phyloP scores from a whole-genome alignment of 2,113 vertebrate species.

The Carettochelys insculpta region DNA sequence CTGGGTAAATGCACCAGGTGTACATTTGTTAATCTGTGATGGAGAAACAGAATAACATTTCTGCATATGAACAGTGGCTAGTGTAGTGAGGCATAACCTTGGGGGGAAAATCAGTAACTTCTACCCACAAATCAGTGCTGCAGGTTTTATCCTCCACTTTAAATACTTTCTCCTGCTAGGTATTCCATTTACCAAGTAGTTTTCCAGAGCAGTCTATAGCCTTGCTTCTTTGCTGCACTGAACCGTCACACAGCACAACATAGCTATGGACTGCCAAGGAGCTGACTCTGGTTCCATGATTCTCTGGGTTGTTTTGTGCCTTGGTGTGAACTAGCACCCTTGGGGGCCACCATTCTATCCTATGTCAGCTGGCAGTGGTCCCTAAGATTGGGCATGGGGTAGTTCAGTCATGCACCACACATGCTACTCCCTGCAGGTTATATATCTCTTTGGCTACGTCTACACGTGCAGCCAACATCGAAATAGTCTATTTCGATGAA shows the following conservation, averaged over 20 bases:
- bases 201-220: neutral
- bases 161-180: neutral
- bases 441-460: no score
- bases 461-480: no score
- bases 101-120: neutral
- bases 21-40: neutral
- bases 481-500: no score
- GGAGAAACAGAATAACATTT: neutral
- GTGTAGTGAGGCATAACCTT: neutral
- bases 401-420: neutral
- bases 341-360: neutral
- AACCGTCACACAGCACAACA: neutral
- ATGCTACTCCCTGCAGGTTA: neutral
- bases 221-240: neutral
- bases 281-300: neutral
- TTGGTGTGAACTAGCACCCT: neutral
- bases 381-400: neutral
- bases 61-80: neutral
- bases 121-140: neutral
- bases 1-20: neutral
- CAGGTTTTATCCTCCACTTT: neutral
- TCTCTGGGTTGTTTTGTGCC: neutral
- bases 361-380: conserved; percentile 2
- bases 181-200: neutral
- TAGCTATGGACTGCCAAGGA: neutral